These are phyloP conservation scores for Drosophila saltans DNA, from an alignment of 1,140 invertebrate genomes.

Conservation along the genomic window DNA sequence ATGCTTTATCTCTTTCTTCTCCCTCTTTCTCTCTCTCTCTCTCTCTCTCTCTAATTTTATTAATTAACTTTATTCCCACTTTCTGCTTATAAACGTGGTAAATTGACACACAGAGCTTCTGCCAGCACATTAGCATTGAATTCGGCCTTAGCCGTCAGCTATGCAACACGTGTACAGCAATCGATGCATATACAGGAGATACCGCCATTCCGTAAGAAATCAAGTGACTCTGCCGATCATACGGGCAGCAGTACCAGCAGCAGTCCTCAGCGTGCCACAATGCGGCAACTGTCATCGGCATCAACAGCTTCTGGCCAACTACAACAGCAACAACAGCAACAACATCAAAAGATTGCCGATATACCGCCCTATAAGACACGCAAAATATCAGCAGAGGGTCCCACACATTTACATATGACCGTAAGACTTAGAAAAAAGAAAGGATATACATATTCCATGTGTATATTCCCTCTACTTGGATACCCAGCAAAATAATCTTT, in stretches of 20 bases:
- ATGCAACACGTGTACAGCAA: slow-evolving; percentile 64
- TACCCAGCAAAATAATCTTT: slow-evolving; percentile 29
- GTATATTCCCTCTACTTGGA: slow-evolving; percentile 10
- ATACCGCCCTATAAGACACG: slow-evolving; percentile 85
- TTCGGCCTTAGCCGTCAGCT: slow-evolving; percentile 47
- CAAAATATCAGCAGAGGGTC: slow-evolving; percentile 84
- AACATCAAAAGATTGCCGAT: slow-evolving; percentile 80
- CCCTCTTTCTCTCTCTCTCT: no score
- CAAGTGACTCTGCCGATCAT: slow-evolving; percentile 73
- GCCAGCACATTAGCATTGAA: slow-evolving; percentile 72
- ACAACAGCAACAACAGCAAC: slow-evolving; percentile 42
- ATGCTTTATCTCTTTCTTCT: not conserved
- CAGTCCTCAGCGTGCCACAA: slow-evolving; percentile 68
- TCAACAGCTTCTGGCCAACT: slow-evolving; percentile 12
- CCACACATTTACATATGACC: slow-evolving; percentile 71
- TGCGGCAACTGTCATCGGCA: slow-evolving; percentile 53
- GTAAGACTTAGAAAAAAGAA: slow-evolving; percentile 57
- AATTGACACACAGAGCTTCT: slow-evolving; percentile 68
- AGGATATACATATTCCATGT: not conserved
- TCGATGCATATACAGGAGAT: slow-evolving; percentile 84
- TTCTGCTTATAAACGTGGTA: not conserved
- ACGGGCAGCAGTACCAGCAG: slow-evolving; percentile 72
- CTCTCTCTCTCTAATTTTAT: not conserved
- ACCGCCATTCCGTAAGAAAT: slow-evolving; percentile 84
- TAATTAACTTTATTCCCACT: not conserved